Evolutionary conservation across 2,113 vertebrate genomes (phyloP), one percentile per base, ranked within the genome.

Genomic region (Pogona vitticeps): DNA sequence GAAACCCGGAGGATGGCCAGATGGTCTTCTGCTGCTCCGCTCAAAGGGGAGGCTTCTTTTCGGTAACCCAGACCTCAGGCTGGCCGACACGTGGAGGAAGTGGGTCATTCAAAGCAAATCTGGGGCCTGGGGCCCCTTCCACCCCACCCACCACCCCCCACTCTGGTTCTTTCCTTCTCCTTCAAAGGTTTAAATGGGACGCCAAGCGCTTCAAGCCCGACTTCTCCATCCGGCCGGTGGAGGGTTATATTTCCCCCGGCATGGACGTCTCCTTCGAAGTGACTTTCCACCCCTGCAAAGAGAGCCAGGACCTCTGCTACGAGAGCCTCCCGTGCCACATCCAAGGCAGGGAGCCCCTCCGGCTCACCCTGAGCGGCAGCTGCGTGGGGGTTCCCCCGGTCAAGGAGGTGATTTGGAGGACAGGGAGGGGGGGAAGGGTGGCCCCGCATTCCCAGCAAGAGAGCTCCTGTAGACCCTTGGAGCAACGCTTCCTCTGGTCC

Each of bases 151-250:
- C 61, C 18, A 14, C 17, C 61, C 3, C 18, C 61, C 61, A 18
- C 6, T 61, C 20, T 61, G 3, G 59, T 15, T 18, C 15, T 14
- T 61, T 10, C 9, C 59, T 61, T 15, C 59, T 61, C 59, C 20
- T 18, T 15, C 61, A 20, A 92, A 99, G 98, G 85, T 98, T 98
- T 92, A 94, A 95, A 26, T 99, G 98, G 98, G 96, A 98, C 67
- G 36, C 80, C 4, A 93, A 93, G 79, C 92, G 80, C 76, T 97
- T 97, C 76, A 92, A 95, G 79, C 95, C 97, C 10, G 95, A 97
- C 84, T 96, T 98, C 91, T 96, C 94, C 72, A 97, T 99, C 90
- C 91, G 56, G 6, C 98, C 98, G 0, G 63, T 85, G 18, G 94
- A 97, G 91, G 98, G 98, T 77, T 98, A 97, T 38, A 96, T 98